Evolutionary conservation across 2,113 vertebrate species (phyloP).

Genomic region (Indicator maculatus): DNA sequence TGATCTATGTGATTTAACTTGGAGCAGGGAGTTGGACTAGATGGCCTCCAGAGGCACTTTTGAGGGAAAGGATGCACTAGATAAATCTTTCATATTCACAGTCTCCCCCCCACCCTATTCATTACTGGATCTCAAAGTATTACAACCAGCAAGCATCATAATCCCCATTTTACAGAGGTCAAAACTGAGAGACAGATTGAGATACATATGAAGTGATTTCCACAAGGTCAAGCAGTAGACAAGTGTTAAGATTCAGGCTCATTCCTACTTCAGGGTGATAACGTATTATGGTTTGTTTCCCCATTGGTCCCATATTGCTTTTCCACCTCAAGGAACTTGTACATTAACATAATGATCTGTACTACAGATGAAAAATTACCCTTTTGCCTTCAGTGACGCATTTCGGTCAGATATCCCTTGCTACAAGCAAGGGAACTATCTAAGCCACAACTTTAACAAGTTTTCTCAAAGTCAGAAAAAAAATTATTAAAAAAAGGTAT

Average conservation of each 20-base stretch:
- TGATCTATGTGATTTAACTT: background rate
- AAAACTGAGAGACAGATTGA: background rate
- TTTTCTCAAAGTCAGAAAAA: background rate
- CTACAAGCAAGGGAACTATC: background rate
- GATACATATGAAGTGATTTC: background rate
- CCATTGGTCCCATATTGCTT: background rate
- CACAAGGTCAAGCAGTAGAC: background rate
- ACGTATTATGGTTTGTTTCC: background rate
- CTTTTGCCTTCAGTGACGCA: background rate
- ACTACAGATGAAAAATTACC: background rate
- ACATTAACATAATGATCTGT: background rate
- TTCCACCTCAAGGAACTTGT: background rate
- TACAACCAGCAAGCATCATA: background rate
- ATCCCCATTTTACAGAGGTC: background rate
- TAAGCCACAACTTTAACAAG: background rate
- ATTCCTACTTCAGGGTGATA: background rate
- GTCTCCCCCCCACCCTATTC: background rate
- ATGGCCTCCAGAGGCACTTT: background rate
- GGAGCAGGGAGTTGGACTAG: no score
- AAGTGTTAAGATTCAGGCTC: background rate
- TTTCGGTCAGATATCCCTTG: background rate
- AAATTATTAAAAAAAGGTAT: background rate
- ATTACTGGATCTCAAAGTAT: background rate
- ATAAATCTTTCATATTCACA: background rate
- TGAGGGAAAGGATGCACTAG: background rate